phyloP scores from a whole-genome alignment of 2,888 invertebrate species.

The Mesorhabditis sp. region DNA sequence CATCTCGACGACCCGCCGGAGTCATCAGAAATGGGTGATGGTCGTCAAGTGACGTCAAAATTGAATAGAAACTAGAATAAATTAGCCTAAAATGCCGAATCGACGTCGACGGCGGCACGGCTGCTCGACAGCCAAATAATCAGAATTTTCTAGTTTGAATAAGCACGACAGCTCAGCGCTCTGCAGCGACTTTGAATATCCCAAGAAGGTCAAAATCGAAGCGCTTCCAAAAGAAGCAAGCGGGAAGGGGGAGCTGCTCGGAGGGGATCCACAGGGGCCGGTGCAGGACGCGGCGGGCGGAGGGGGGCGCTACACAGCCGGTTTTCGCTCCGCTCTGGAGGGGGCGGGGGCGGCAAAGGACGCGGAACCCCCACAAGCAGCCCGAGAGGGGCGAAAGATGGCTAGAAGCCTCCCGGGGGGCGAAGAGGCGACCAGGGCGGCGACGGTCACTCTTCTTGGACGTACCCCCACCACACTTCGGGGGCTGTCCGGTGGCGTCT shows the following conservation, averaged over 20 bases:
- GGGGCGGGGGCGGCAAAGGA: constrained; percentile 3
- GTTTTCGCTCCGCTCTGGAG: not conserved
- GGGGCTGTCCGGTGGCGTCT: too few species aligned
- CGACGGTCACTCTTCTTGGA: not conserved
- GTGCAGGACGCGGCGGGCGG: not conserved
- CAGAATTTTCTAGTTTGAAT: not conserved
- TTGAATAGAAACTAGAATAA: too few species aligned
- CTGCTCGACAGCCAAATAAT: not conserved
- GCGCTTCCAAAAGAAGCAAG: not conserved
- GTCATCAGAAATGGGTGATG: too few species aligned
- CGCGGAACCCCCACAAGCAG: not conserved
- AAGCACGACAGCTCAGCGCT: not conserved
- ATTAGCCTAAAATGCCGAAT: too few species aligned
- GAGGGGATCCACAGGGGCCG: not conserved
- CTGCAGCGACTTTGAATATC: too few species aligned
- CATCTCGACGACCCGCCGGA: too few species aligned
- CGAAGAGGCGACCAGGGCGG: not conserved
- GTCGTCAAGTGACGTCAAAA: too few species aligned
- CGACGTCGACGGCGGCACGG: too few species aligned
- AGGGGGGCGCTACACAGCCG: not conserved
- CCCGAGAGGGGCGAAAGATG: not conserved
- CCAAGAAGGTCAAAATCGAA: not conserved
- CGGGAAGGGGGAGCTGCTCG: not conserved
- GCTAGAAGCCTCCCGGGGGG: too few species aligned
- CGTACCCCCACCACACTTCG: too few species aligned